Evolutionary conservation across 2,797 vertebrate species (phyloP), one percentile per base, ranked within the genome.

Genomic region (Naso thynnoides): DNA sequence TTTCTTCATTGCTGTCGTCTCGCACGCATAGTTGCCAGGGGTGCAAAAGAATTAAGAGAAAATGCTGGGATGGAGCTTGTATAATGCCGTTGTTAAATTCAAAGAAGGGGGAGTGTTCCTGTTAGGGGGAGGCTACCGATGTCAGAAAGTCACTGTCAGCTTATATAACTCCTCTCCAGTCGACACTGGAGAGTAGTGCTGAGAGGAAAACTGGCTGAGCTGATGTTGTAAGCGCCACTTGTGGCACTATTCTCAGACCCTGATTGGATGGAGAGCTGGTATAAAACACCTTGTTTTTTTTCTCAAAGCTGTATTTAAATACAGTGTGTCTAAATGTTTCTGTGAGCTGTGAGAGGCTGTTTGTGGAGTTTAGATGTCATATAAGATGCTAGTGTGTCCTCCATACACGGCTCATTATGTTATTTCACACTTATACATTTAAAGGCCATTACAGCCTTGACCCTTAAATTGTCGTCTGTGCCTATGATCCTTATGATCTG

Each of bases 31-130:
- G 80, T 91, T 85, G 87, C 86, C 70, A 41, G 50, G 82, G 79
- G 33, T 71, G 64, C 78, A 74, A 67, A 63, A 15, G 41, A 83
- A 75, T 66, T 60, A 2, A 47, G 54, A 74, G 72, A 73, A 76
- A 81, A 87, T 88, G 73, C 76, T 82, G 42, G 72, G 62, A 71
- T 76, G 24, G 55, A 61, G 62, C 60, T 87, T 89, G 60, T 79
- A 39, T 88, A 87, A 86, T 21, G 4, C 71, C 69, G 68, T 85
- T 86, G 78, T 85, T 86, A 78, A 84, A 81, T 78, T 61, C 52
- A 77, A 78, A 77, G 54, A 65, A 70, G 56, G 48, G 60, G 52
- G 54, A 59, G 36, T n/a, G 31, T 50, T 59, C 42, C 23, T 71
- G 73, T 79, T 49, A 38, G 41, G 57, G 75, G 54, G 61, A 18